Evolutionary conservation across 2,888 invertebrate genomes (phyloP).

Genomic region (Crepidodera aurea): DNA sequence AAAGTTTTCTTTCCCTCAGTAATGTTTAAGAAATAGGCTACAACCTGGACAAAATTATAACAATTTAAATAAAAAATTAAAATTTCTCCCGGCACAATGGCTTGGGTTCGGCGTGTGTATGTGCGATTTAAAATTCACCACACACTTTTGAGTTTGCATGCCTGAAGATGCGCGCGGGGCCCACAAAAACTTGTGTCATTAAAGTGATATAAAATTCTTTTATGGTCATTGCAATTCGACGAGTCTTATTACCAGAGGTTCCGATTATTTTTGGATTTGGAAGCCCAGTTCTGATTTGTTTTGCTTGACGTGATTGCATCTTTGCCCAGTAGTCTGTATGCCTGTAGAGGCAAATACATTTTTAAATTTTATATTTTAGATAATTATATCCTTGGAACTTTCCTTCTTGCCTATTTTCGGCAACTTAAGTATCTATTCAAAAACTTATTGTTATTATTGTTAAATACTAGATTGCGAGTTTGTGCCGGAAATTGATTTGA

Average conservation of each 20-base stretch:
- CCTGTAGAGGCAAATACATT: neutral
- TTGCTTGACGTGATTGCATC: slow-evolving; percentile 49
- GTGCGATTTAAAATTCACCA: slow-evolving; percentile 55
- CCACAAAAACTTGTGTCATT: slow-evolving; percentile 57
- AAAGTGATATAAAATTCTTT: slow-evolving; percentile 55
- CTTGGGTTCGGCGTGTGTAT: neutral
- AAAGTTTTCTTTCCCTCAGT: too few relatives aligned
- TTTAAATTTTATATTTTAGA: neutral
- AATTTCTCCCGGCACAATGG: too few relatives aligned
- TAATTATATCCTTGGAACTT: too few relatives aligned
- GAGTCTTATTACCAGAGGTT: slow-evolving; percentile 49
- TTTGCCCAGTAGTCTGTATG: neutral
- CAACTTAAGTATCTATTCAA: too few relatives aligned
- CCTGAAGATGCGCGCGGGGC: slow-evolving; percentile 48
- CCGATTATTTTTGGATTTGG: slow-evolving; percentile 44
- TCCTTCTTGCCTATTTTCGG: too few relatives aligned
- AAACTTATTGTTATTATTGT: too few relatives aligned
- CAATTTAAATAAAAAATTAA: too few relatives aligned
- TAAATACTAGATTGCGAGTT: too few relatives aligned
- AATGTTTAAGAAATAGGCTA: too few relatives aligned
- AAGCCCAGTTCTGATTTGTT: slow-evolving; percentile 53
- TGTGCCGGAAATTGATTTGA: too few relatives aligned
- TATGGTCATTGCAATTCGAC: slow-evolving; percentile 55
- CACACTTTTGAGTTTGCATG: slow-evolving; percentile 51
- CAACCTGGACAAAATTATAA: too few relatives aligned